Base-by-base conservation (phyloP, 2,113 vertebrate genomes). In the Marcusenius ussheri region DNA sequence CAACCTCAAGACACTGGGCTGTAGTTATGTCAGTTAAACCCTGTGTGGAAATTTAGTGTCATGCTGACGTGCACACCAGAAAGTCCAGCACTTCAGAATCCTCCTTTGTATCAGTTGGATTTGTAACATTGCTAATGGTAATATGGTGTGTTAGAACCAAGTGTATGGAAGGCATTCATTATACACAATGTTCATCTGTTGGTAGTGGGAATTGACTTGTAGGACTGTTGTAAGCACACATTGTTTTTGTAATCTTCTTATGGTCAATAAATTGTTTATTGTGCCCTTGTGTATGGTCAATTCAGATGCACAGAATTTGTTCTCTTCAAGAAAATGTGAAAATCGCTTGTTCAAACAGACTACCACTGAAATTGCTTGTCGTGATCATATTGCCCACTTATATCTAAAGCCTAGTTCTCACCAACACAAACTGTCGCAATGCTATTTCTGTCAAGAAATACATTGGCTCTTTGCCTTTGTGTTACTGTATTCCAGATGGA, bases 401-500 rank as follows among this genome's bases (percentile, higher is more conserved):
- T n/a, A 80, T 80, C 31, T 87, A 87, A 17, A 53, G 85, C 49
- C 15, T 80, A 47, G 45, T 45, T 84, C 13, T 24, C 45, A 45
- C 42, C 19, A n/a, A 24, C 39, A 46, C 6, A 6, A 21, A 47
- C 27, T 53, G 27, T 21, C 7, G 7, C 46, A 31, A 15, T 86
- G 84, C n/a, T 86, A 31, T 86, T 35, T 27, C 84, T 86, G 47
- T 27, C 13, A 47, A 51, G 27, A 27, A 5, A 47, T 87, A 19
- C 50, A 53, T 39, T 53, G 47, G n/a, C 31, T 87, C 4, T 87
- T 84, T 47, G 85, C 46, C 27, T 70, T 91, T 84, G 0, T 88
- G 62, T 4, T 90, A 8, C 3, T 90, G 17, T 89, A 49, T 94
- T 93, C 46, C 90, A 96, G 95, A 96, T 95, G 94, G 93, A 96